phyloP scores from a whole-genome alignment of 2,888 invertebrate genomes.

The Abrostola tripartita region DNA sequence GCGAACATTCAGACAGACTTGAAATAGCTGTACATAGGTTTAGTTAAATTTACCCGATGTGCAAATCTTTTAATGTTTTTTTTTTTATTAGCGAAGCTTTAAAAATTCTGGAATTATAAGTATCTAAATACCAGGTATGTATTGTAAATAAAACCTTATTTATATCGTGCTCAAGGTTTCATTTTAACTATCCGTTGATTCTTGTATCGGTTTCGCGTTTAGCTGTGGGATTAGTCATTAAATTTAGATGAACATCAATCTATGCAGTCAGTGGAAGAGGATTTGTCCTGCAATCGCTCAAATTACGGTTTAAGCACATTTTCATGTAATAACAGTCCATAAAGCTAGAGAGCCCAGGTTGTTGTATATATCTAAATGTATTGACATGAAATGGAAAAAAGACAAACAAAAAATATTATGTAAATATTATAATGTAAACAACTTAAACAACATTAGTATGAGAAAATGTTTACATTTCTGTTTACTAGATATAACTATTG shows the following conservation, averaged over 20 bases:
- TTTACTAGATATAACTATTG: too few relatives aligned
- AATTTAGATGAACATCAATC: conserved; percentile 41
- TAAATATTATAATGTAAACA: too few relatives aligned
- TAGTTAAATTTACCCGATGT: background rate
- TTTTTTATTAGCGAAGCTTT: too few relatives aligned
- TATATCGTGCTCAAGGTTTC: background rate
- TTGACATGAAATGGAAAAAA: background rate
- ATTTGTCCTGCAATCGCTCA: conserved; percentile 31
- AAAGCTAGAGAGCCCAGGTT: background rate
- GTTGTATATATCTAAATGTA: background rate
- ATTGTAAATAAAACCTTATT: background rate
- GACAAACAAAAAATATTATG: too few relatives aligned
- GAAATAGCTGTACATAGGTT: background rate
- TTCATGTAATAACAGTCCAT: conserved; percentile 6
- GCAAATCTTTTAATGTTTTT: background rate
- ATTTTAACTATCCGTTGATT: conserved; percentile 31
- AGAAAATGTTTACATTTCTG: too few relatives aligned
- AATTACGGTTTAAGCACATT: conserved; percentile 24
- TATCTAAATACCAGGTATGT: too few relatives aligned
- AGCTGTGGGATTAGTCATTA: conserved; percentile 34
- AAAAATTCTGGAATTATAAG: too few relatives aligned
- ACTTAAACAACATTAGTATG: too few relatives aligned
- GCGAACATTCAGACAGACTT: conserved; percentile 1
- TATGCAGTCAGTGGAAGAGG: conserved; percentile 33
- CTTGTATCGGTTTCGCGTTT: conserved; percentile 14